Percentiles rank a stretch among this genome's conserved stretches.
Evolutionary conservation across 2,113 vertebrate species (phyloP).

Genomic region (Odocoileus virginianus): DNA sequence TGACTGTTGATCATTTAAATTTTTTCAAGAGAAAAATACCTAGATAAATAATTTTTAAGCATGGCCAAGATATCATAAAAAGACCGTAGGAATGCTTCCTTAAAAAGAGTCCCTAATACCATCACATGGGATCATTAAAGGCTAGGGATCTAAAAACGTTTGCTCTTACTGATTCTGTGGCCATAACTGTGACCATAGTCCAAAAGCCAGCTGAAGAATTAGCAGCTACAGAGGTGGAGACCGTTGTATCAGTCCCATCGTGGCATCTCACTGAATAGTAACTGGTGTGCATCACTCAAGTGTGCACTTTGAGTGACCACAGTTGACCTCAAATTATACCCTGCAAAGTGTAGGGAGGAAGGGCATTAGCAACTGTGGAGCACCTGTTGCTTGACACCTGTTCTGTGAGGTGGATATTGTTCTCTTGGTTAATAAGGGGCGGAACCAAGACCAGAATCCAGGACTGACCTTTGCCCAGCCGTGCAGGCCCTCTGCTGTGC

Average conservation of each 20-base stretch:
- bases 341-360: not conserved
- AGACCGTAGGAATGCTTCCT: not conserved
- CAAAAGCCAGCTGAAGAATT: not conserved
- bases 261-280: not conserved
- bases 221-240: not conserved
- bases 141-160: not conserved
- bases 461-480: not conserved
- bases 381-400: not conserved
- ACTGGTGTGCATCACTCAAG: not conserved
- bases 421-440: not conserved
- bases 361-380: not conserved
- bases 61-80: not conserved
- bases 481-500: not conserved
- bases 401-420: not conserved
- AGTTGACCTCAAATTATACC: not conserved
- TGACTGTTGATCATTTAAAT: not conserved
- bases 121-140: not conserved
- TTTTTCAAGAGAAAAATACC: not conserved
- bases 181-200: not conserved
- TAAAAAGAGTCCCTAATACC: not conserved
- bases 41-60: not conserved
- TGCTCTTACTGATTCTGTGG: not conserved
- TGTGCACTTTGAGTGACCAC: not conserved
- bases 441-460: not conserved
- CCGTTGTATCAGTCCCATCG: accelerated